Conservation (phyloP, 2,888 invertebrate genomes). For the Aleiodes leptofemur region DNA sequence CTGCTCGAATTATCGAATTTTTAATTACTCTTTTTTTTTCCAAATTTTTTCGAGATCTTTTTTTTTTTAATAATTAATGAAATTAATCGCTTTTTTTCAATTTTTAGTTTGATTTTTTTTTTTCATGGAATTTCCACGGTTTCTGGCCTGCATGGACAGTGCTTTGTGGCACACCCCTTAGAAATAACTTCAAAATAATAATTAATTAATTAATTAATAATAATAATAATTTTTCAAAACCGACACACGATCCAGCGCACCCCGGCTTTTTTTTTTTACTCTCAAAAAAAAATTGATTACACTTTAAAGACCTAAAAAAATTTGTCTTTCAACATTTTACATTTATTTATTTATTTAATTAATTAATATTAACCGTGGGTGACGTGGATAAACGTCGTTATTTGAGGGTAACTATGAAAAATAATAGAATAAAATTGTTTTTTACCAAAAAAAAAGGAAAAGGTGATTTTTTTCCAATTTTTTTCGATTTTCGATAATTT, state of each 20-base stretch:
- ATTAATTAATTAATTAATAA: neutral
- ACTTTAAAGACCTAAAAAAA: neutral
- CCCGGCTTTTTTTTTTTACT: neutral
- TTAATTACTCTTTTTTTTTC: conserved; percentile 24
- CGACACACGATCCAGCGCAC: neutral
- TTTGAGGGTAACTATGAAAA: too few species aligned
- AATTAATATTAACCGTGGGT: too few species aligned
- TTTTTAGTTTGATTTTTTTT: conserved; percentile 23
- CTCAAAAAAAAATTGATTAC: neutral
- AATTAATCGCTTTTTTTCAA: neutral
- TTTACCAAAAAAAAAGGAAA: too few species aligned
- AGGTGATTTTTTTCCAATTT: too few species aligned
- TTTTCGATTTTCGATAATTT: too few species aligned
- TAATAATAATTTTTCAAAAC: neutral
- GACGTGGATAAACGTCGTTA: too few species aligned
- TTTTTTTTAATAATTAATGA: neutral
- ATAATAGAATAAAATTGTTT: too few species aligned
- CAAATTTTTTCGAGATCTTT: neutral
- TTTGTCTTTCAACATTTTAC: neutral
- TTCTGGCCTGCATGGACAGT: conserved; percentile 39
- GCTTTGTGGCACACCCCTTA: conserved; percentile 54
- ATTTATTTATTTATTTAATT: too few species aligned
- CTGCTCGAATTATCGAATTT: neutral
- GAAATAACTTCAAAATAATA: conserved; percentile 9
- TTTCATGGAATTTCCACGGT: conserved; percentile 30